These are phyloP conservation scores for Sialis lutaria DNA, from an alignment of 2,888 invertebrate species.

Conservation along the genomic window DNA sequence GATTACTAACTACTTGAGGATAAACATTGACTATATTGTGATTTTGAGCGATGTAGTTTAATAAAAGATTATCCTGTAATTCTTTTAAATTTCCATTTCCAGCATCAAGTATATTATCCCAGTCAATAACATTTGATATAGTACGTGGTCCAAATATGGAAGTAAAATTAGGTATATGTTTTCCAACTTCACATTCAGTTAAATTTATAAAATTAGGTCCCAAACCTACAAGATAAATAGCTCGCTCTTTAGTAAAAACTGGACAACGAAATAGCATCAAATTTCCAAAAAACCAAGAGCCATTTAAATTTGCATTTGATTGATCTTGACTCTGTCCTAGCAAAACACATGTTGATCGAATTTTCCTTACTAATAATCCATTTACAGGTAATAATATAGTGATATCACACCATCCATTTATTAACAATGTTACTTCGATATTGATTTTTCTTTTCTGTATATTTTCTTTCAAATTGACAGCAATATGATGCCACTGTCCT, in stretches of 20 bases:
- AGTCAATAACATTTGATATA: constrained; percentile 34
- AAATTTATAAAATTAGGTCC: constrained; percentile 31
- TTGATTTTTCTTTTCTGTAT: constrained; percentile 35
- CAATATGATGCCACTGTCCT: constrained; percentile 36
- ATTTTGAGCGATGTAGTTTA: constrained; percentile 43
- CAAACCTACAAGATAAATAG: constrained; percentile 35
- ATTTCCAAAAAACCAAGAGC: constrained; percentile 34
- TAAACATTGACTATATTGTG: constrained; percentile 33
- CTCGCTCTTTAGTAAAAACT: constrained; percentile 30
- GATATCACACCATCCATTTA: constrained; percentile 39
- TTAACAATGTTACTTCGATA: constrained; percentile 36
- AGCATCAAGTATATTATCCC: constrained; percentile 41
- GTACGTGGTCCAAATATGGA: constrained; percentile 28
- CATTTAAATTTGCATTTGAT: constrained; percentile 9
- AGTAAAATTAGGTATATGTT: constrained; percentile 29
- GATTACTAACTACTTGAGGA: constrained; percentile 25
- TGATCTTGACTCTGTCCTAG: constrained; percentile 29
- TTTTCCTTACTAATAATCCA: constrained; percentile 39
- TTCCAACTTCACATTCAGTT: constrained; percentile 28
- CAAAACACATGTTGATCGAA: constrained; percentile 33
- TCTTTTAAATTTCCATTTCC: constrained; percentile 30
- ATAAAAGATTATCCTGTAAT: constrained; percentile 39
- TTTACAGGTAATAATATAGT: constrained; percentile 36
- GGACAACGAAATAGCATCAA: constrained; percentile 37
- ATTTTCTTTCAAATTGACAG: constrained; percentile 37